Conservation (phyloP, 2,797 vertebrate genomes). For the Natrix natrix region DNA sequence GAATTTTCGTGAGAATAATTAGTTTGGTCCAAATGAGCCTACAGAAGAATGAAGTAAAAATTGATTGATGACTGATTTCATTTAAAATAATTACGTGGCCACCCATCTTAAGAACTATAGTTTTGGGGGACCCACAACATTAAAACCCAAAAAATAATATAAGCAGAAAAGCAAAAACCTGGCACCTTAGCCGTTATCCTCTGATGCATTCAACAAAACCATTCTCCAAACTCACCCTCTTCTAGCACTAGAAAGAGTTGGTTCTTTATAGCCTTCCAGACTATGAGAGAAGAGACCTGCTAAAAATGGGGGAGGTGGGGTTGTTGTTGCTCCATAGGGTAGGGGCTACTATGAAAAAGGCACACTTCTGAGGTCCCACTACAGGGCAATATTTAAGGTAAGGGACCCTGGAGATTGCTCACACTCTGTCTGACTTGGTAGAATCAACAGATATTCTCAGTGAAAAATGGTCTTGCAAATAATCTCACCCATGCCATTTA, state of each 20-base stretch:
- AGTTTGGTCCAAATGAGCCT: constrained; percentile 82
- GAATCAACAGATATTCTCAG: not conserved
- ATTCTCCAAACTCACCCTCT: not conserved
- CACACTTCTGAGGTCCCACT: not conserved
- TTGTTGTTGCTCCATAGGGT: not conserved
- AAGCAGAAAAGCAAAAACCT: not conserved
- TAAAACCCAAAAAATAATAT: not conserved
- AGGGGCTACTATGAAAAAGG: not conserved
- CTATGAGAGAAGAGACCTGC: not conserved
- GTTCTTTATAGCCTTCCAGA: not conserved
- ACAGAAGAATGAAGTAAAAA: constrained; percentile 23
- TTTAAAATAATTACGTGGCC: not conserved
- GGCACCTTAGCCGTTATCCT: not conserved
- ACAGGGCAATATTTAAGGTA: not conserved
- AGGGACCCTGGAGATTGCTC: not conserved
- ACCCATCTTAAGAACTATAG: not conserved
- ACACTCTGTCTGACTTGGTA: not conserved
- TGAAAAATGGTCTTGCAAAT: not conserved
- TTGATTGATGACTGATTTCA: not conserved
- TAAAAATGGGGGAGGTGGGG: not conserved
- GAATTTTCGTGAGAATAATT: constrained; percentile 68
- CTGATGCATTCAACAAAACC: not conserved
- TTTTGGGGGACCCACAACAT: not conserved
- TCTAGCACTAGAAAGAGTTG: not conserved
- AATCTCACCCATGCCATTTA: not conserved